phyloP scores from a whole-genome alignment of 2,888 invertebrate genomes.

The Sclerodermus sp. region DNA sequence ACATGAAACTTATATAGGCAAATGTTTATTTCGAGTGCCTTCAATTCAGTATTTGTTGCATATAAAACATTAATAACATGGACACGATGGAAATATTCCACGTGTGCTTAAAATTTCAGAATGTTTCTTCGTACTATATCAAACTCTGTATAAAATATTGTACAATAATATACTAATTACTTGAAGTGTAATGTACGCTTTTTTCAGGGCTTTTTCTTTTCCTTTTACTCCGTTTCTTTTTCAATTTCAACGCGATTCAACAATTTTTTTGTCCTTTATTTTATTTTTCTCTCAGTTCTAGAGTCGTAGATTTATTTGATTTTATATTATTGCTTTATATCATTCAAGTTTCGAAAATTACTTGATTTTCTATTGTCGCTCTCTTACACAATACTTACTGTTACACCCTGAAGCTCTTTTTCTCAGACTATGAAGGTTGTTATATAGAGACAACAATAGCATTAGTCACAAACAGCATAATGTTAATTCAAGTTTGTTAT shows the following conservation, averaged over 20 bases:
- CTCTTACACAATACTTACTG: slow-evolving; percentile 22
- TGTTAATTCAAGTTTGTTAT: slow-evolving; percentile 33
- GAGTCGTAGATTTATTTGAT: not conserved
- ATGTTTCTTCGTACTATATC: not conserved
- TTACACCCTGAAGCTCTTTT: slow-evolving; percentile 31
- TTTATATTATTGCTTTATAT: slow-evolving; percentile 16
- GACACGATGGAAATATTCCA: too few relatives aligned
- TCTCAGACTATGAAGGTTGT: slow-evolving; percentile 18
- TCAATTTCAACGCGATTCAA: not conserved
- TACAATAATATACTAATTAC: slow-evolving; percentile 22
- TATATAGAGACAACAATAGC: slow-evolving; percentile 31
- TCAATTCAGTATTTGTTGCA: too few relatives aligned
- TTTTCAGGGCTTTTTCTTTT: too few relatives aligned
- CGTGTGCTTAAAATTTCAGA: too few relatives aligned
- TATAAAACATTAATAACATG: too few relatives aligned
- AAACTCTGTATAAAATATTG: slow-evolving; percentile 21
- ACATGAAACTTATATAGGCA: too few relatives aligned
- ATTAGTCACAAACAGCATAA: slow-evolving; percentile 34
- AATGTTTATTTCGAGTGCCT: too few relatives aligned
- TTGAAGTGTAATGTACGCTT: not conserved
- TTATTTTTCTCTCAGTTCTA: slow-evolving; percentile 16
- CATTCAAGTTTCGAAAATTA: slow-evolving; percentile 27
- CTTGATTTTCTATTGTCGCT: slow-evolving; percentile 30
- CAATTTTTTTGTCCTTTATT: not conserved
- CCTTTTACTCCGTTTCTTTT: too few relatives aligned